Base-by-base conservation (phyloP, 2,888 invertebrate genomes). In the Gasteruption jaculator region DNA sequence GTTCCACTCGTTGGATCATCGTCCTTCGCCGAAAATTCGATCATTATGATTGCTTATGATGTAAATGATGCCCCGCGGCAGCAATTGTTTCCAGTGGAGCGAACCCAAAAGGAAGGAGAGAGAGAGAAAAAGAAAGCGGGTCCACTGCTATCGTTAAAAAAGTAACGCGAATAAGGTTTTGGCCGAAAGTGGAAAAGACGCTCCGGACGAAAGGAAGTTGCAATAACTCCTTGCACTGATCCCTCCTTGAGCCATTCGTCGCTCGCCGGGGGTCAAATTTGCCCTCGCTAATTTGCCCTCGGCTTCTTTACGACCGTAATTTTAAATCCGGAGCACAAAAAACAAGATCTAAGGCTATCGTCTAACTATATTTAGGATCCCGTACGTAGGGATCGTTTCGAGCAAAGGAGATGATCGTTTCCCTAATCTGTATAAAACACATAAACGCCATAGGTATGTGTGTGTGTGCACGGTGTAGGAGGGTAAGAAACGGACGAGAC, bases 31-130 rank as follows among this genome's bases (percentile, higher is more conserved):
- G 64, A 68, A 70, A 69, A 70, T 68, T 68, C 63, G 65, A 70
- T 68, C 68, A 66, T 70, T 69, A 69, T 69, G 68, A 68, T 70
- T 70, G 67, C 74, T 75, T 76, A 75, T 76, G 74, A 76, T 76
- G 76, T 74, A 76, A 76, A 76, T 75, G 74, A 75, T 74, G 75
- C 74, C 76, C 72, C 62, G 69, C 61, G 72, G 76, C 73, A 65
- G 60, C 69, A 61, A 70, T 69, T 69, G 65, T 65, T 69, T 70
- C 67, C 69, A 58, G 47, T 51, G 55, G 64, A 65, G 55, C 56
- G 62, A 62, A 52, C 56, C 59, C 45, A 38, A 19, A 19, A 22
- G 20, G 21, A 11, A 21, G 35, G 21, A 35, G 14, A 19, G 19
- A 26, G 38, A 22, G 26, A 41, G 24, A 35, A 20, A n/a, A 19